Evolutionary conservation across 2,797 vertebrate species (phyloP).

Genomic region (Prionace glauca): DNA sequence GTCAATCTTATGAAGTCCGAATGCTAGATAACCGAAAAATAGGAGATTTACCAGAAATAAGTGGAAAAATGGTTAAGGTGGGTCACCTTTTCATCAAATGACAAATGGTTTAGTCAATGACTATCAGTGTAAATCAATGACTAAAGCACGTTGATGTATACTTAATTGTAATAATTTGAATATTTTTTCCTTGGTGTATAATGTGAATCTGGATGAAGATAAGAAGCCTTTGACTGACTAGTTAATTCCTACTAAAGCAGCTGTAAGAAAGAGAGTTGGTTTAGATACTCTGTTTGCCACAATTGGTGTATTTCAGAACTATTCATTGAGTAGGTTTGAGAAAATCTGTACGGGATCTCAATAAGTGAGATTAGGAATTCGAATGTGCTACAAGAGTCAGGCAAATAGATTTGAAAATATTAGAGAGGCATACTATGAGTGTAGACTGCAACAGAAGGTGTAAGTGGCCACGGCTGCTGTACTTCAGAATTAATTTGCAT

Average conservation of each 20-base stretch:
- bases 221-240: not conserved
- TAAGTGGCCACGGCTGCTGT: not conserved
- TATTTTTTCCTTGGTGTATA: not conserved
- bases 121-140: not conserved
- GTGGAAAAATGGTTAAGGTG: slow-evolving; percentile 90
- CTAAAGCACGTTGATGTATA: not conserved
- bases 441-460: no score
- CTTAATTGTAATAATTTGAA: not conserved
- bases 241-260: not conserved
- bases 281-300: not conserved
- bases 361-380: not conserved
- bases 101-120: not conserved
- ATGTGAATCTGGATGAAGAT: not conserved
- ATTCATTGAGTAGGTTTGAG: not conserved
- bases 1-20: slow-evolving; percentile 95
- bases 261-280: not conserved
- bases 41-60: slow-evolving; percentile 83
- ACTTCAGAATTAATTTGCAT: not conserved
- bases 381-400: not conserved
- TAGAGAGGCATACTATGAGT: no score
- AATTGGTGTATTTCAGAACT: not conserved
- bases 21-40: slow-evolving; percentile 91
- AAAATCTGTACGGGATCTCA: not conserved
- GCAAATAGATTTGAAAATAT: not conserved
- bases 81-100: slow-evolving; percentile 43